Conservation (phyloP, 1,140 invertebrate genomes). For the Hyphantria cunea region DNA sequence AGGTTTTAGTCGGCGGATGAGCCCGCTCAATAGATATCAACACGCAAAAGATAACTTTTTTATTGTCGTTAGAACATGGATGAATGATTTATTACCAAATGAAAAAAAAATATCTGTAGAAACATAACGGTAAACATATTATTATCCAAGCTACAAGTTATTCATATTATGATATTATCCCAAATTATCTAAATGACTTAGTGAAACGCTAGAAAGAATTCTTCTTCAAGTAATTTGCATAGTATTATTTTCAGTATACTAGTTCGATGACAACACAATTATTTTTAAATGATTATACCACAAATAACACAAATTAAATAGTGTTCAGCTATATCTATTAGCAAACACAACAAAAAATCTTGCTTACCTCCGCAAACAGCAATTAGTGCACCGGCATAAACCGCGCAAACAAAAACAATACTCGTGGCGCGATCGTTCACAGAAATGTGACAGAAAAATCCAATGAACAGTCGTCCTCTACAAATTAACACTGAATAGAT, state of each 20-base stretch:
- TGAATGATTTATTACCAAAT: slow-evolving; percentile 33
- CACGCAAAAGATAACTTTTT: slow-evolving; percentile 56
- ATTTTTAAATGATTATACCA: slow-evolving; percentile 21
- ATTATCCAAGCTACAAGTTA: too few relatives aligned
- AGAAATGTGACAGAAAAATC: slow-evolving; percentile 31
- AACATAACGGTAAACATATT: too few relatives aligned
- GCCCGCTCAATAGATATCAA: slow-evolving; percentile 55
- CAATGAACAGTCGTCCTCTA: slow-evolving; percentile 20
- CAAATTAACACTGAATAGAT: slow-evolving; percentile 35
- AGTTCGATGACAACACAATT: slow-evolving; percentile 8
- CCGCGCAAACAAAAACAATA: slow-evolving; percentile 50
- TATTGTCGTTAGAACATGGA: slow-evolving; percentile 46
- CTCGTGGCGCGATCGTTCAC: slow-evolving; percentile 32
- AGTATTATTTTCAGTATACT: slow-evolving; percentile 12
- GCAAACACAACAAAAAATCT: slow-evolving; percentile 49
- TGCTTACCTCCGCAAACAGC: slow-evolving; percentile 68
- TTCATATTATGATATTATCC: too few relatives aligned
- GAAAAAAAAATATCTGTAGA: slow-evolving; percentile 1
- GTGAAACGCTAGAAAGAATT: slow-evolving; percentile 15
- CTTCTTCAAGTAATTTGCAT: neutral
- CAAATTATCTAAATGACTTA: too few relatives aligned
- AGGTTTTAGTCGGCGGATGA: slow-evolving; percentile 57
- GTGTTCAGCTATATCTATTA: too few relatives aligned
- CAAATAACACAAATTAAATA: slow-evolving; percentile 12
- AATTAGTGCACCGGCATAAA: slow-evolving; percentile 63